These are phyloP conservation scores for Portunus trituberculatus DNA, from an alignment of 1,140 invertebrate genomes.

Conservation along the genomic window DNA sequence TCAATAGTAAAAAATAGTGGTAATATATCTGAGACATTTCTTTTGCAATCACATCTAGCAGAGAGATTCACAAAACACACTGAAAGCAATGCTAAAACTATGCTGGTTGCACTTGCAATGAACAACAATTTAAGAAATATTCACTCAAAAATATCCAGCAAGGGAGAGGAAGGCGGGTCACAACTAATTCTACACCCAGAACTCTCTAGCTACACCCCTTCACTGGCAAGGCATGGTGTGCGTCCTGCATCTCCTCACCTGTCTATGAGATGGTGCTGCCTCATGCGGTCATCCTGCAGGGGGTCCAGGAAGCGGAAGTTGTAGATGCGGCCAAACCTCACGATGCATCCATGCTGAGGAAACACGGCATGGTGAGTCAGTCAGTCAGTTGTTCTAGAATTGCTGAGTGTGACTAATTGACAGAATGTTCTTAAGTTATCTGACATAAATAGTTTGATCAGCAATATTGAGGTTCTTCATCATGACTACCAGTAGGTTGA, in stretches of 20 bases:
- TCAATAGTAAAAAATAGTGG: no score
- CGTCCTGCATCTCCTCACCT: constrained; percentile 13
- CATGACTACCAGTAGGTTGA: no score
- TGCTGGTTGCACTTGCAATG: background rate
- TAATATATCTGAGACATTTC: no score
- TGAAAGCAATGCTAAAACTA: background rate
- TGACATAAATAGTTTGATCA: no score
- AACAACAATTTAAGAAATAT: background rate
- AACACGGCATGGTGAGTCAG: background rate
- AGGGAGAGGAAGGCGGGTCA: background rate
- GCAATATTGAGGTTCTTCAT: no score
- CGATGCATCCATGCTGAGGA: constrained; percentile 86
- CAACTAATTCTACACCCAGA: background rate
- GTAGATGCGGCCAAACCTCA: constrained; percentile 94
- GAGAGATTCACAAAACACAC: background rate
- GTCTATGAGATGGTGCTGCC: constrained; percentile 63
- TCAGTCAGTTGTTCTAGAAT: no score
- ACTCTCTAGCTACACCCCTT: background rate
- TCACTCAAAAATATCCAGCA: background rate
- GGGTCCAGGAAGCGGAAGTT: constrained; percentile 97
- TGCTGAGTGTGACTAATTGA: no score
- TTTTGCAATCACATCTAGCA: background rate
- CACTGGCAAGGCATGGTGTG: background rate
- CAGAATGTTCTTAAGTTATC: no score
- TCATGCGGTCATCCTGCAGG: constrained; percentile 86